Evolutionary conservation across 2,888 invertebrate genomes (phyloP), one percentile per base, ranked within the genome.

Genomic region (Plemyria rubiginata): DNA sequence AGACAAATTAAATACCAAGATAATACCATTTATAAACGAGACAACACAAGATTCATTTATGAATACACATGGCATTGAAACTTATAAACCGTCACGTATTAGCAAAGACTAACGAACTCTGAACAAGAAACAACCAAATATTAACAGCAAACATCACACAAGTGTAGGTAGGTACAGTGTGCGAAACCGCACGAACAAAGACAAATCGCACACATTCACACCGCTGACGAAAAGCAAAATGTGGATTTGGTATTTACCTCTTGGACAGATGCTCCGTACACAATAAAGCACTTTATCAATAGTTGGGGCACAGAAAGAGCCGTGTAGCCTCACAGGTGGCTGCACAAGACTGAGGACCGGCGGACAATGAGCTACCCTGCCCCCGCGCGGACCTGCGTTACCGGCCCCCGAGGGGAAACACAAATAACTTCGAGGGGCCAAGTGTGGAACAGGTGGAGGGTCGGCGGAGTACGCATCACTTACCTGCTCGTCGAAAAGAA

Each of bases 261-360:
- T 59, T 52, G 67, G 75, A 77, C 81, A 84, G 81, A 77, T 79
- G 83, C 73, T 73, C 67, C 71, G 73, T 71, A 77, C 80, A 86
- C 83, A 85, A 85, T 81, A 82, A 81, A 76, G 76, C 80, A 84
- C 86, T 82, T 76, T 76, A 77, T 82, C 81, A 80, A 79, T 78
- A 79, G 77, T 73, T 66, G 67, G 74, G 68, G 73, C 80, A 80
- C 75, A 76, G 76, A 80, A 77, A 78, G 78, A 80, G 73, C 80
- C 84, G 83, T 86, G 84, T 86, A 80, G 77, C 82, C 80, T 80
- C 84, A 87, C 89, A 88, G 87, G 85, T 87, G 89, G 86, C 81
- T 85, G 83, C 81, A 80, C 82, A 80, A 83, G 77, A 88, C 87
- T 86, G 85, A 77, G 76, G 73, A 76, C 79, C 77, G 70, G 67